phyloP scores from a whole-genome alignment of 1,140 invertebrate species.

The Campoletis sonorensis region DNA sequence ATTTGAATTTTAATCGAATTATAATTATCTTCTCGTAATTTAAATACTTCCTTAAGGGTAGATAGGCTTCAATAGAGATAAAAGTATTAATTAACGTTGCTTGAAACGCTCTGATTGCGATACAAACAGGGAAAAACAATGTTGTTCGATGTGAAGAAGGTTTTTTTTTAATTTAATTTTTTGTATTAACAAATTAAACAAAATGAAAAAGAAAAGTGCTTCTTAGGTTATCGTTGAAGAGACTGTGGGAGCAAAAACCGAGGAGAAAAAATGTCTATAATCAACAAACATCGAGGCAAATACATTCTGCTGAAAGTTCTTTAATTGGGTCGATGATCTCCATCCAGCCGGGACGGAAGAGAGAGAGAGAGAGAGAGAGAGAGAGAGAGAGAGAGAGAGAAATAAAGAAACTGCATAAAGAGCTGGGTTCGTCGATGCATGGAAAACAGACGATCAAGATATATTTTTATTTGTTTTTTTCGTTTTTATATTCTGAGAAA shows the following conservation, averaged over 20 bases:
- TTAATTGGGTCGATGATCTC: constrained; percentile 42
- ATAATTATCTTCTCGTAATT: no score
- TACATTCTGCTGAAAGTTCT: constrained; percentile 24
- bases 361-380: not conserved
- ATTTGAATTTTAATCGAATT: no score
- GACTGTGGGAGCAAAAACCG: not conserved
- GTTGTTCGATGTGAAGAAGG: not conserved
- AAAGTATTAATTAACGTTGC: not conserved
- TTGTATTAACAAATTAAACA: not conserved
- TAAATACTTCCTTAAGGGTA: not conserved
- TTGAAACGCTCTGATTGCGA: constrained; percentile 37
- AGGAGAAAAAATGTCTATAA: not conserved
- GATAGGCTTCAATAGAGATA: not conserved
- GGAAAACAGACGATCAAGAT: not conserved
- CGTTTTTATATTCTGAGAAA: no score
- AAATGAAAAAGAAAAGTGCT: not conserved
- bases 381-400: no score
- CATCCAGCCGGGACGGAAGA: constrained; percentile 35
- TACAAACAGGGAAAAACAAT: not conserved
- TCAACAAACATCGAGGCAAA: constrained; percentile 2
- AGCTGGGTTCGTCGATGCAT: constrained; percentile 19
- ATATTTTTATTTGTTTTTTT: not conserved
- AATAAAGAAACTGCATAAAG: not conserved
- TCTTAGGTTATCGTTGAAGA: constrained; percentile 20
- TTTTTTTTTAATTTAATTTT: not conserved